Evolutionary conservation across 2,797 vertebrate species (phyloP).

Genomic region (Phoeniculus purpureus): DNA sequence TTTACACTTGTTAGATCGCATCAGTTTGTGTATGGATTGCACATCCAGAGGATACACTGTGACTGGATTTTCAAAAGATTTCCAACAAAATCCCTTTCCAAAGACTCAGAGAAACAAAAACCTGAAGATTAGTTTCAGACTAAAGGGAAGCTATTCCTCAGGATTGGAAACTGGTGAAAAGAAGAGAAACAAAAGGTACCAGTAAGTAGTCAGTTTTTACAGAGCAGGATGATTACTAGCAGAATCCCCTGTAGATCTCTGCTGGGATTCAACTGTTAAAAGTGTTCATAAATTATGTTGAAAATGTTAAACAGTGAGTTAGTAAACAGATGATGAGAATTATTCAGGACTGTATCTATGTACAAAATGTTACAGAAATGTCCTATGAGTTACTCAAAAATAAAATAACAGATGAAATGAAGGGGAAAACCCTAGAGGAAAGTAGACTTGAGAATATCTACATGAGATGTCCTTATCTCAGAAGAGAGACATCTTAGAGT

Average conservation of each 20-base stretch:
- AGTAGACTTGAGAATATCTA: neutral
- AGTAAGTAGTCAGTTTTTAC: slow-evolving; percentile 52
- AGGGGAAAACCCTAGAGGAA: neutral
- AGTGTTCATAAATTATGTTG: neutral
- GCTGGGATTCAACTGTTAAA: slow-evolving; percentile 3
- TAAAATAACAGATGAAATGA: neutral
- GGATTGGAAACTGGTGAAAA: slow-evolving; percentile 58
- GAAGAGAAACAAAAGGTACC: slow-evolving; percentile 41
- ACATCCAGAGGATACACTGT: slow-evolving; percentile 40
- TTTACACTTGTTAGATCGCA: slow-evolving; percentile 27
- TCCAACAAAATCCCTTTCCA: slow-evolving; percentile 41
- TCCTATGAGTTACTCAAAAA: neutral
- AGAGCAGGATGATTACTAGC: slow-evolving; percentile 24
- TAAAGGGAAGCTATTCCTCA: slow-evolving; percentile 51
- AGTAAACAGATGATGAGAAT: neutral
- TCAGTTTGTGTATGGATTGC: neutral
- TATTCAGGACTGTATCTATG: neutral
- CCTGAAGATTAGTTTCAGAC: slow-evolving; percentile 59
- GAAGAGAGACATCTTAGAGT: neutral
- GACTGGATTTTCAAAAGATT: slow-evolving; percentile 60
- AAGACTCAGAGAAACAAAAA: slow-evolving; percentile 62
- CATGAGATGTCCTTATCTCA: neutral
- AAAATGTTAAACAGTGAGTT: neutral
- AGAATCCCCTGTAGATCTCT: slow-evolving; percentile 30
- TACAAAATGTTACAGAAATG: neutral